A percentile compares a stretch with the other conserved stretches of the same genome.
Conservation (phyloP, 2,888 invertebrate genomes). For the Dryococelus australis region DNA sequence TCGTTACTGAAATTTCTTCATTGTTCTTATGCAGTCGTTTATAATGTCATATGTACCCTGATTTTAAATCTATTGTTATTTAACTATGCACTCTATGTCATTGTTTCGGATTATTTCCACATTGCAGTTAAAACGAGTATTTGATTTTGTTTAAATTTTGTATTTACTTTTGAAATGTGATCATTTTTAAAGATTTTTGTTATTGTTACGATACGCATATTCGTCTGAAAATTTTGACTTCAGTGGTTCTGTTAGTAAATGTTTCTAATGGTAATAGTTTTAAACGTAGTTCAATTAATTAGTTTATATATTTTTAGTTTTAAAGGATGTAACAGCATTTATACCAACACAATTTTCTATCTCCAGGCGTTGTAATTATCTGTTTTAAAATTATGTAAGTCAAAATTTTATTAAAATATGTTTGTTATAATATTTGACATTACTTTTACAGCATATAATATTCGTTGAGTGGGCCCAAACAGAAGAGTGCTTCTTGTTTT, state of each 20-base stretch:
- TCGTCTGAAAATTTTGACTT: neutral
- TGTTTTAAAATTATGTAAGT: no score
- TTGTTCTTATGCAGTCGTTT: neutral
- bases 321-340: neutral
- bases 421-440: no score
- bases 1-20: neutral
- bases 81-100: neutral
- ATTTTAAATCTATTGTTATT: neutral
- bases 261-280: neutral
- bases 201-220: neutral
- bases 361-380: no score
- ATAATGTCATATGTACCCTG: neutral
- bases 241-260: neutral
- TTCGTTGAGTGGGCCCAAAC: no score
- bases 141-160: neutral
- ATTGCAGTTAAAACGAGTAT: neutral
- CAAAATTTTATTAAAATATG: no score
- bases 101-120: neutral
- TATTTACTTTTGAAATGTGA: neutral
- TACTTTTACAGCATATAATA: no score
- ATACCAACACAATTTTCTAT: neutral
- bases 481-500: no score
- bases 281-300: neutral
- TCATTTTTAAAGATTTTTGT: neutral
- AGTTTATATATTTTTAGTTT: neutral